phyloP scores from a whole-genome alignment of 2,888 invertebrate species.

The Noctua comes region DNA sequence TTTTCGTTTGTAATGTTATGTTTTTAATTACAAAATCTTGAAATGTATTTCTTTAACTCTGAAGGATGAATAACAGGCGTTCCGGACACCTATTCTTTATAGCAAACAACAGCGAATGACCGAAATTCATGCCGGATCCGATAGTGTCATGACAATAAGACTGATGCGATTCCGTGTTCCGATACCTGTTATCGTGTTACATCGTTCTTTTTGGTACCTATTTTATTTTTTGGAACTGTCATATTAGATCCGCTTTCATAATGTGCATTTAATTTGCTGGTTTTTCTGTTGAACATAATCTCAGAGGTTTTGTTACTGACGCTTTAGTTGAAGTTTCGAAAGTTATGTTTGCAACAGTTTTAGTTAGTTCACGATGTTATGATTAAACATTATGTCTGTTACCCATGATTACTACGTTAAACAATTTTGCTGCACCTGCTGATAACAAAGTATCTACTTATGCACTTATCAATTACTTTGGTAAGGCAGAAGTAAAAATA shows the following conservation, averaged over 20 bases:
- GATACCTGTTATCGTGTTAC: slow-evolving; percentile 27
- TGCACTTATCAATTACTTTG: background rate
- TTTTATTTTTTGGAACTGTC: background rate
- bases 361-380: background rate
- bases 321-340: background rate
- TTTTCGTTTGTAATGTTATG: background rate
- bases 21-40: no score
- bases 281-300: background rate
- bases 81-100: slow-evolving; percentile 78
- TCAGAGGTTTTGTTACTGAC: background rate
- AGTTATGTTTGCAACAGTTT: background rate
- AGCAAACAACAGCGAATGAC: slow-evolving; percentile 70
- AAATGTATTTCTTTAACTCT: slow-evolving; percentile 67
- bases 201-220: background rate
- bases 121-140: slow-evolving; percentile 62
- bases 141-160: slow-evolving; percentile 53
- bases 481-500: background rate
- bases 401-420: no score
- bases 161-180: slow-evolving; percentile 52
- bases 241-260: background rate
- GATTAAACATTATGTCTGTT: background rate
- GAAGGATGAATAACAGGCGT: background rate
- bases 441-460: background rate
- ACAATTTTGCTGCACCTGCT: background rate
- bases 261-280: background rate